Percentiles rank a stretch among this genome's conserved stretches.
Conservation (phyloP, 2,888 invertebrate species). For the Nasonia oneida region DNA sequence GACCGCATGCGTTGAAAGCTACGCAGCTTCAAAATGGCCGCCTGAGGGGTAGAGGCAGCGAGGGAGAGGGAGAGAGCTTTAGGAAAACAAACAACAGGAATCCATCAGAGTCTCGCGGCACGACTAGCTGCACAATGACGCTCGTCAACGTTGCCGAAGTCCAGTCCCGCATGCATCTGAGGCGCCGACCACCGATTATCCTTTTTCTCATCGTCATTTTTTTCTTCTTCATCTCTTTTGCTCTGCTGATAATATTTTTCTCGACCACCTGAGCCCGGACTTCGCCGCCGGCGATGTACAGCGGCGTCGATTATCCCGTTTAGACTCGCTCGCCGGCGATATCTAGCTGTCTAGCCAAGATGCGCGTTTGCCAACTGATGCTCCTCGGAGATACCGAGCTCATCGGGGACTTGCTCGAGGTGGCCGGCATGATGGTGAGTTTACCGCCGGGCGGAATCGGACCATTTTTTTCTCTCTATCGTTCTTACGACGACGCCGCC, state of each 20-base stretch:
- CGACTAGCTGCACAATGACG: constrained; percentile 32
- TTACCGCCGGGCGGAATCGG: constrained; percentile 3
- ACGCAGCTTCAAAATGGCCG: constrained; percentile 67
- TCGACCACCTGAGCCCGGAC: constrained; percentile 60
- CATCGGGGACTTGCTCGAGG: constrained; percentile 73
- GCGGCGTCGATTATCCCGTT: constrained; percentile 53
- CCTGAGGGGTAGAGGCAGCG: constrained; percentile 37
- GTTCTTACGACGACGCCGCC: background rate
- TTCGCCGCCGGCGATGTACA: constrained; percentile 53
- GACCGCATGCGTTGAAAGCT: constrained; percentile 57
- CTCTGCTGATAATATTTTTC: constrained; percentile 63
- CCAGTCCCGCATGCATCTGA: constrained; percentile 47
- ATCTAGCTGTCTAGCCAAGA: constrained; percentile 54
- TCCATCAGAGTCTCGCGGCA: background rate
- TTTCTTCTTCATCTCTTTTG: constrained; percentile 63
- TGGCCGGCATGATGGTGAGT: constrained; percentile 75
- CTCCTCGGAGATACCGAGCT: constrained; percentile 70
- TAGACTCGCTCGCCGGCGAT: constrained; percentile 43
- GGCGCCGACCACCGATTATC: constrained; percentile 61
- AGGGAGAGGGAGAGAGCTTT: constrained; percentile 28
- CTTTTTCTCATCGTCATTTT: constrained; percentile 62
- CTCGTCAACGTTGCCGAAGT: constrained; percentile 35
- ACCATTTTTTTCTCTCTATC: background rate
- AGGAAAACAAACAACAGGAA: constrained; percentile 1
- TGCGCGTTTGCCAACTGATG: constrained; percentile 72